Evolutionary conservation across 2,888 invertebrate species (phyloP), one percentile per base, ranked within the genome.

Genomic region (Trilocha varians): DNA sequence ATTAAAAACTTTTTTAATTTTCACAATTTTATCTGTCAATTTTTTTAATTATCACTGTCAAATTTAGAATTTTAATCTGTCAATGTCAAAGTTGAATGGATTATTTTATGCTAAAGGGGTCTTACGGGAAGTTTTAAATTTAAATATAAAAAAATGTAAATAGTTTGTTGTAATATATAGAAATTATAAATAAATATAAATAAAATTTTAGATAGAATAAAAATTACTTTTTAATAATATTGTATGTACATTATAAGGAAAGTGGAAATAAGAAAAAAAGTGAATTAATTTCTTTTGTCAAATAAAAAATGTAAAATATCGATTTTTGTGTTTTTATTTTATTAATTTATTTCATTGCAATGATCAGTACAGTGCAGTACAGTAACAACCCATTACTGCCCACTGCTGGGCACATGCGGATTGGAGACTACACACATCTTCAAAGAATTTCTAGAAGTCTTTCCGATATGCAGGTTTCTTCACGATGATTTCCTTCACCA

Each of bases 221-320:
- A n/a, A 36, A 84, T 82, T 82, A 82, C 82, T 76, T 80, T 78
- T 74, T 76, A 78, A 80, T 68, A 78, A 78, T 72, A 74, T 62
- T 84, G 84, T 83, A 84, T 65, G 3, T 61, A 76, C 55, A 57
- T 11, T 25, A 11, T 79, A 84, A 84, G 79, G 76, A 78, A 82
- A 78, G 64, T 55, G 75, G 78, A 78, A 77, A 72, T 73, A 75
- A 73, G 70, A 71, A 77, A 79, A 77, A 78, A 78, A 78, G 64
- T 80, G 78, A 82, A 84, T 80, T 75, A 77, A 83, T 83, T 82
- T 80, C 79, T 83, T 82, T 85, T 83, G 83, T 83, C 84, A 78
- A 84, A 83, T 80, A 83, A 85, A 80, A 82, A 78, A 65, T 74
- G 68, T 63, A 76, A 80, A 79, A 77, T 59, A 69, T 64, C 55